A percentile compares a stretch with the other conserved stretches of the same genome.
Conservation (phyloP, 2,113 vertebrate genomes). For the Chloebia gouldiae region DNA sequence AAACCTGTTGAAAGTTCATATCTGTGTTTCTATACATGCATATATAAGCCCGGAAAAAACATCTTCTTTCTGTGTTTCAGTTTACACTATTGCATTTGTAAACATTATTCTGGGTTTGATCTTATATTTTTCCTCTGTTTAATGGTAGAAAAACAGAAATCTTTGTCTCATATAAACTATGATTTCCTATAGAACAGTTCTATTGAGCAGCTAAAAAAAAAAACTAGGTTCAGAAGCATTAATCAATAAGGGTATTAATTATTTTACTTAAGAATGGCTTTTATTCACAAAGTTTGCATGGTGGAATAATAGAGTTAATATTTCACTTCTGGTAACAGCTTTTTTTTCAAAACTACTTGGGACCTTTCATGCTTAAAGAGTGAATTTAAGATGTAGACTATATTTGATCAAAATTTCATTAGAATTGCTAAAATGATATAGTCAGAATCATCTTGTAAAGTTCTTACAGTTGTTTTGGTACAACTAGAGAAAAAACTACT, state of each 20-base stretch:
- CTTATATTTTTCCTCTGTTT: not conserved
- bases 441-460: not conserved
- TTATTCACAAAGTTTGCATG: not conserved
- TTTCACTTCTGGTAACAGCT: not conserved
- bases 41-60: not conserved
- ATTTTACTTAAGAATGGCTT: not conserved
- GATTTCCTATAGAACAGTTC: not conserved
- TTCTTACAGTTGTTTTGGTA: not conserved
- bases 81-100: not conserved
- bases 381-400: not conserved
- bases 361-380: not conserved
- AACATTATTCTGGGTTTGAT: not conserved
- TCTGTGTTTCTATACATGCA: not conserved
- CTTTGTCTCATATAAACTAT: not conserved
- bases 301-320: not conserved
- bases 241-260: not conserved
- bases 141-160: not conserved
- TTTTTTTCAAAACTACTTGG: not conserved
- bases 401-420: not conserved
- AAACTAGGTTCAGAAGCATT: not conserved
- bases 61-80: accelerated
- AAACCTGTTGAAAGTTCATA: not conserved
- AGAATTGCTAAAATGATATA: not conserved
- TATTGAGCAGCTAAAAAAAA: not conserved
- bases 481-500: not conserved